Evolutionary conservation across 2,797 vertebrate species (phyloP), one percentile per base, ranked within the genome.

Genomic region (Sebastes itinus): DNA sequence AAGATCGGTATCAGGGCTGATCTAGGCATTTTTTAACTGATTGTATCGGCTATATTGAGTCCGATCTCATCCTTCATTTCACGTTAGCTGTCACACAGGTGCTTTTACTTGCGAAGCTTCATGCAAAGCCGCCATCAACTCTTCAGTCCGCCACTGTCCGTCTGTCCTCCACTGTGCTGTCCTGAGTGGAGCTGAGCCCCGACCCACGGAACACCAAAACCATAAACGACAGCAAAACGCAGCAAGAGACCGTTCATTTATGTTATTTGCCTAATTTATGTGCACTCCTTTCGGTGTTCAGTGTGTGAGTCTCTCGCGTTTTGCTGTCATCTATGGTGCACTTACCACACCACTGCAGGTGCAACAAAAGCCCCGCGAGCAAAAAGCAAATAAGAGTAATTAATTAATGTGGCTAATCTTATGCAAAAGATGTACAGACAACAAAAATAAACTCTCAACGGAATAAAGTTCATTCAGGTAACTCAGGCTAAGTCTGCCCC

Each of bases 341-440:
- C 16, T 49, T 0, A 8, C 46, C 46, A 49, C 18, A 0, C 46
- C 49, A 52, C 49, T 52, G 20, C 49, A 52, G 0, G 0, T n/a
- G 49, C 49, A n/a, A 22, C 55, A 58, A 52, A 52, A 52, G 6
- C 55, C 55, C 22, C 55, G 23, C 6, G 23, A 58, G 55, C 55
- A 8, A 58, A 58, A 58, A 14, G 23, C 55, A 23, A 58, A 58
- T 16, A 58, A 58, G 23, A 58, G 55, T 25, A 58, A 58, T 58
- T 25, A 23, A 56, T 56, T 56, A 23, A 56, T 56, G 22, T 52
- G 18, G 18, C 3, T 25, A 25, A 56, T 56, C 55, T 11, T 1
- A 13, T 6, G 13, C 23, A 56, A 56, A 56, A 56, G 55, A 56
- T 56, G 12, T 56, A 56, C 55, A 25, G 12, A 25, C 6, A 1